Percentiles rank a stretch among this genome's conserved stretches.
Conservation (phyloP, 1,140 invertebrate species). For the Heliothis virescens region DNA sequence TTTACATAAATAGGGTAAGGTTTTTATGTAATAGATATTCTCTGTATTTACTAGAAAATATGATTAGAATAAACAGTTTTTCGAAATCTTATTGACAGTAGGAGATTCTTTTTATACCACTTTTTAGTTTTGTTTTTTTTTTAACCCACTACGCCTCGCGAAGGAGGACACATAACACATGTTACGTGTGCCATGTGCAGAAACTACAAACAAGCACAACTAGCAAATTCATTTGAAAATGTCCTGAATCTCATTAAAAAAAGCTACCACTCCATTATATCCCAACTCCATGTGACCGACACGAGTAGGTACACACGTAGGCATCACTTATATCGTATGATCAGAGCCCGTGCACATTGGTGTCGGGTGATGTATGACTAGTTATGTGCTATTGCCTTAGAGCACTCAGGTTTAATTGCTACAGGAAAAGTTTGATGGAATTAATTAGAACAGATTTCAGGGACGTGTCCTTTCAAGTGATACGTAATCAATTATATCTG, state of each 20-base stretch:
- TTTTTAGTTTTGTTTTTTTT: no score
- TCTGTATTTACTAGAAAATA: no score
- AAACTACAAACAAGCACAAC: no score
- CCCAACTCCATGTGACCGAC: not conserved
- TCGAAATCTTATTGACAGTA: no score
- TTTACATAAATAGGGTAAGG: no score
- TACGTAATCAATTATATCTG: not conserved
- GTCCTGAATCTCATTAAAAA: not conserved
- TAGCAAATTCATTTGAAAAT: no score
- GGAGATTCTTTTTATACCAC: no score
- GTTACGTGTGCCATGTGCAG: no score
- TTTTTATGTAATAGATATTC: no score
- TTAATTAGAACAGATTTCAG: conserved; percentile 37
- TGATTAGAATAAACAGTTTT: no score
- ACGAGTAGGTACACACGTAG: not conserved
- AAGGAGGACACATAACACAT: no score
- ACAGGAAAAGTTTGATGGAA: conserved; percentile 24
- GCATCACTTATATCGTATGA: conserved; percentile 2
- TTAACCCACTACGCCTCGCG: no score
- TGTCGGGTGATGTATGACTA: conserved; percentile 18
- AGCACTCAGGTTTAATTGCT: conserved; percentile 26
- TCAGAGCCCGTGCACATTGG: conserved; percentile 11
- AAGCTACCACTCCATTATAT: not conserved
- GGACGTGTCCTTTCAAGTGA: conserved; percentile 6
- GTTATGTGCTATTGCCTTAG: not conserved